These are phyloP conservation scores for Pseudochirops corinnae DNA, from an alignment of 2,797 vertebrate species.

Conservation along the genomic window DNA sequence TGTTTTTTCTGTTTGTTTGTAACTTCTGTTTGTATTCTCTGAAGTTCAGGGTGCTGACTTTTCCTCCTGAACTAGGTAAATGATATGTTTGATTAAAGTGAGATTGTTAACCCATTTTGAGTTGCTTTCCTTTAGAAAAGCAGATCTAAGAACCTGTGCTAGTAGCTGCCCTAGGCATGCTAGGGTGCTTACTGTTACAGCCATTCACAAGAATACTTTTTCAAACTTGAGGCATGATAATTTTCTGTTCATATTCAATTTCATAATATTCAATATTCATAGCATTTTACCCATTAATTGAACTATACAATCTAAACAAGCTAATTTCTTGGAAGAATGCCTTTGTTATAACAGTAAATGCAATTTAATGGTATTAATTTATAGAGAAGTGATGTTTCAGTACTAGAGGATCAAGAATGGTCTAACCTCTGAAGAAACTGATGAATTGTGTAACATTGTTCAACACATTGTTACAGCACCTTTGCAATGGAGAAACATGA, in stretches of 20 bases:
- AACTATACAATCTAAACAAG: not conserved
- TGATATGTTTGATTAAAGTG: too few species aligned
- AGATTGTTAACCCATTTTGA: too few species aligned
- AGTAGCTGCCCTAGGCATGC: too few species aligned
- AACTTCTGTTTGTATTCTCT: too few species aligned
- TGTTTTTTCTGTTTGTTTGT: too few species aligned
- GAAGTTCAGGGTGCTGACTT: too few species aligned
- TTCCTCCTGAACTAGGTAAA: too few species aligned
- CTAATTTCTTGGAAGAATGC: not conserved
- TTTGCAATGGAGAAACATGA: conserved; percentile 25
- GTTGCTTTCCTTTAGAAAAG: too few species aligned
- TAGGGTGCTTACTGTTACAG: too few species aligned
- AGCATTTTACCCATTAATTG: not conserved
- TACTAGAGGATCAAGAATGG: not conserved
- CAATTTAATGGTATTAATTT: not conserved
- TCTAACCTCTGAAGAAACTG: not conserved
- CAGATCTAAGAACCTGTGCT: too few species aligned
- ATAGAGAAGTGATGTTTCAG: not conserved
- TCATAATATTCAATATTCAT: not conserved
- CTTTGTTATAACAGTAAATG: not conserved
- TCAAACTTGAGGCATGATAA: not conserved
- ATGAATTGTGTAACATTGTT: not conserved
- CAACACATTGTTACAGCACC: not conserved
- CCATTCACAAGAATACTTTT: conserved; percentile 11
- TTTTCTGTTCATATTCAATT: not conserved